Evolutionary conservation across 2,797 vertebrate species (phyloP).

Genomic region (Cygnus olor): DNA sequence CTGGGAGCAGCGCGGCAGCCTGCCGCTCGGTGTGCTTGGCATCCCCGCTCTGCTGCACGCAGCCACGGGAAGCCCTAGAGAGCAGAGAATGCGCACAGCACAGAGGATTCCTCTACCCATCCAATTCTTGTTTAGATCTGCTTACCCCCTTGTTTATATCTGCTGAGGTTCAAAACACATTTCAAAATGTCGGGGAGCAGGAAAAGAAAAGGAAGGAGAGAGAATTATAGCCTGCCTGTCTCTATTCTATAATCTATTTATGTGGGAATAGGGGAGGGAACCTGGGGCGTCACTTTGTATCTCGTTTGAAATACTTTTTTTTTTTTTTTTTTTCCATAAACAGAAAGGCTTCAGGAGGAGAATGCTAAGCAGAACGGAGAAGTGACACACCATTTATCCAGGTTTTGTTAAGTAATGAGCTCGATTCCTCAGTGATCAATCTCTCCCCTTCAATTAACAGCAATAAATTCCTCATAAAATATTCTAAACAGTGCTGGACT

Average conservation of each 20-base stretch:
- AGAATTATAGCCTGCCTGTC: background rate
- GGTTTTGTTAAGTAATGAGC: conserved; percentile 67
- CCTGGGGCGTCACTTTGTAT: background rate
- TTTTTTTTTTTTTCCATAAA: background rate
- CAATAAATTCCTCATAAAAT: conserved; percentile 67
- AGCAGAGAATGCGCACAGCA: background rate
- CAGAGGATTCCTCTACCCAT: background rate
- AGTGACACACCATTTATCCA: conserved; percentile 59
- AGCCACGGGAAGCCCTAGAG: background rate
- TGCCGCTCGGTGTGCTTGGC: background rate
- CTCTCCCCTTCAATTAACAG: conserved; percentile 64
- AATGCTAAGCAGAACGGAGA: conserved; percentile 46
- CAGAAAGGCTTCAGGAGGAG: conserved; percentile 8
- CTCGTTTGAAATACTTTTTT: background rate
- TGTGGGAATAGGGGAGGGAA: background rate
- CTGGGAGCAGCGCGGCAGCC: background rate
- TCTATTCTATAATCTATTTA: conserved; percentile 26
- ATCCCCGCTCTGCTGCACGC: background rate
- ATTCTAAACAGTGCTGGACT: conserved; percentile 63
- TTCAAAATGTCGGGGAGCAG: background rate
- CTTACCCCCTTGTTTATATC: background rate
- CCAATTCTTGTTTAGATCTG: background rate
- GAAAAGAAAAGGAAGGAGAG: background rate
- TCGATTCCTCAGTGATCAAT: conserved; percentile 53
- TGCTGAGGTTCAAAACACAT: background rate